Base-by-base conservation (phyloP, 2,797 vertebrate species). In the Neomorphus geoffroyi region DNA sequence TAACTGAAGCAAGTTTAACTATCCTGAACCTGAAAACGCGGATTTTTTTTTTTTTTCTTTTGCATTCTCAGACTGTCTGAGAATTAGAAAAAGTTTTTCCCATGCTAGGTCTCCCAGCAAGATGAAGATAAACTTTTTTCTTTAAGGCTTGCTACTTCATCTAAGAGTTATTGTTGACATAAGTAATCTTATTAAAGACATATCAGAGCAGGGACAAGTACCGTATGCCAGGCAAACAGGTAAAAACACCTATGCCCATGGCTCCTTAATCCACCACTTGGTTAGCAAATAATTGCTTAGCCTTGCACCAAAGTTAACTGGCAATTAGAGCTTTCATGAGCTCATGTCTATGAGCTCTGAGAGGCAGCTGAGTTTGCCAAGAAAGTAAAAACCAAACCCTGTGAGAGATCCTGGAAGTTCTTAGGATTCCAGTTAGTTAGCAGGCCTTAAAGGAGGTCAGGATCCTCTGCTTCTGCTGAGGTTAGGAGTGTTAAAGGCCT, bases 351-450 rank as follows among this genome's bases (percentile, higher is more conserved):
- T 39, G 43, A 85, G 51, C 64, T 73, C 81, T 81, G 70, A 80
- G 28, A 70, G 79, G 61, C 82, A 88, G 61, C 45, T 12, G 33
- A 83, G 72, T 91, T 92, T 90, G 91, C 85, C 58, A 92, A 86
- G 82, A 71, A 92, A 94, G 79, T 53, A 2, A 93, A 93, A 96
- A 94, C 77, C 67, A 95, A 91, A 80, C 51, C 41, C 65, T 81
- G 46, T 50, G 43, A 82, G 56, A 81, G 46, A 93, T 48, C 13
- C 26, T 75, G 35, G n/a, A 92, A 86, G 46, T 82, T 87, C 60
- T 87, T 48, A 43, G 24, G 71, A 90, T 94, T 92, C 80, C 73
- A 88, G 48, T 60, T 65, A 71, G 28, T 66, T 73, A 82, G n/a
- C 6, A 3, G 14, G 41, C 18, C 35, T 70, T 61, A 72, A 69